Evolutionary conservation across 2,113 vertebrate genomes (phyloP).

Genomic region (Antechinus stuartii): DNA sequence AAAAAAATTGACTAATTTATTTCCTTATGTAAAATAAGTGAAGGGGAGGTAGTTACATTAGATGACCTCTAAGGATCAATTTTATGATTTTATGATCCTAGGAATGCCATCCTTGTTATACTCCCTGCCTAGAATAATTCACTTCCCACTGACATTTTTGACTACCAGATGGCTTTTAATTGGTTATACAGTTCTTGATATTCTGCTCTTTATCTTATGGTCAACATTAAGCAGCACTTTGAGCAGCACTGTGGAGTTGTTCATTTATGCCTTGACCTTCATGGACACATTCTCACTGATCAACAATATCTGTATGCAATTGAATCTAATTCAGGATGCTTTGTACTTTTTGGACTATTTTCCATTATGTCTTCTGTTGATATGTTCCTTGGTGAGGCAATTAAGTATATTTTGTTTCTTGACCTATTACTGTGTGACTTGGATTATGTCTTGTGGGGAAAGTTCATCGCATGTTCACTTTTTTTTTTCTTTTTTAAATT

Average conservation of each 20-base stretch:
- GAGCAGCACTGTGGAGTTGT: background rate
- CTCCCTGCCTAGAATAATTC: background rate
- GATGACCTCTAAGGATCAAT: background rate
- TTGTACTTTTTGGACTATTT: background rate
- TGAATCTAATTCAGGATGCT: background rate
- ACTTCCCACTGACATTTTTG: background rate
- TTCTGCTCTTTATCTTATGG: background rate
- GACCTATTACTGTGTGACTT: background rate
- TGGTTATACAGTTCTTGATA: background rate
- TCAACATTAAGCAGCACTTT: background rate
- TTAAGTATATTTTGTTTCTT: background rate
- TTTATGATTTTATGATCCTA: background rate
- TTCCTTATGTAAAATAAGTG: background rate
- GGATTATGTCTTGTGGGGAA: background rate
- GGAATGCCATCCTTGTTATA: background rate
- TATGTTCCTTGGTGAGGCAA: background rate
- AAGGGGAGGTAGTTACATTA: background rate
- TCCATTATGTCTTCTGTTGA: background rate
- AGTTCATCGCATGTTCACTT: background rate
- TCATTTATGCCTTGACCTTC: background rate
- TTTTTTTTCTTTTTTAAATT: background rate
- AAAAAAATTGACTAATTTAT: background rate
- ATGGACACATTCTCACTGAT: background rate
- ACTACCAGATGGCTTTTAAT: background rate
- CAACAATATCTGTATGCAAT: background rate